Percentiles rank a stretch among this genome's conserved stretches.
Conservation (phyloP, 2,888 invertebrate genomes). For the Zelleria hepariella region DNA sequence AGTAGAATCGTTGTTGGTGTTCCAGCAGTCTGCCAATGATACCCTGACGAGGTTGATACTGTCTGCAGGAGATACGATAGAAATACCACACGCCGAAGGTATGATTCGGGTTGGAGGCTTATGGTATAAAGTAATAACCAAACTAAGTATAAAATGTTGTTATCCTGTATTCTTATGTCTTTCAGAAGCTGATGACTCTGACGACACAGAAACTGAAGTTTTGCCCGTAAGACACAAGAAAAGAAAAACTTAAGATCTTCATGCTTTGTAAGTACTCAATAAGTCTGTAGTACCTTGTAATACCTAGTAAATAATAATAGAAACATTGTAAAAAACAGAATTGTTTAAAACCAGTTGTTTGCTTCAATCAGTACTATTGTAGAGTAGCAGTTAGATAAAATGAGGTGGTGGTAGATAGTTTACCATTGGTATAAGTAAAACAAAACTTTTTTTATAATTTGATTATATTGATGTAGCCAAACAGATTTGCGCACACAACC, state of each 20-base stretch:
- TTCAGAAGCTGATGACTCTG: constrained; percentile 22
- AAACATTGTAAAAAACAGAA: too few species aligned
- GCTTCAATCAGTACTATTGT: too few species aligned
- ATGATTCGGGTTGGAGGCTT: not conserved
- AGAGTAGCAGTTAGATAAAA: too few species aligned
- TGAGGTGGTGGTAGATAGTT: too few species aligned
- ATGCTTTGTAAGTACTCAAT: not conserved
- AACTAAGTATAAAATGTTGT: too few species aligned
- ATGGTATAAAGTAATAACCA: not conserved
- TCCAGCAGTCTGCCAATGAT: constrained; percentile 39
- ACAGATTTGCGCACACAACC: not conserved
- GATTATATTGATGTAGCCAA: not conserved
- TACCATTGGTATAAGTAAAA: too few species aligned
- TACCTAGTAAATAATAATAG: too few species aligned
- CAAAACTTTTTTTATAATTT: not conserved
- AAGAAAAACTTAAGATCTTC: constrained; percentile 27
- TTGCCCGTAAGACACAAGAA: constrained; percentile 31
- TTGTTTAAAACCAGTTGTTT: too few species aligned
- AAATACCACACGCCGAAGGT: constrained; percentile 4
- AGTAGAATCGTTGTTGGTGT: constrained; percentile 37
- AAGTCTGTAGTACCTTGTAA: too few species aligned
- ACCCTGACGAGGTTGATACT: constrained; percentile 41
- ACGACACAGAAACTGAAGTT: constrained; percentile 24
- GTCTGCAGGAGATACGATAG: constrained; percentile 22
- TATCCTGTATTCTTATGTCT: too few species aligned